Percentiles rank a stretch among this genome's conserved stretches.
phyloP scores from a whole-genome alignment of 2,888 invertebrate genomes.

The Cremastobaeus sp. region DNA sequence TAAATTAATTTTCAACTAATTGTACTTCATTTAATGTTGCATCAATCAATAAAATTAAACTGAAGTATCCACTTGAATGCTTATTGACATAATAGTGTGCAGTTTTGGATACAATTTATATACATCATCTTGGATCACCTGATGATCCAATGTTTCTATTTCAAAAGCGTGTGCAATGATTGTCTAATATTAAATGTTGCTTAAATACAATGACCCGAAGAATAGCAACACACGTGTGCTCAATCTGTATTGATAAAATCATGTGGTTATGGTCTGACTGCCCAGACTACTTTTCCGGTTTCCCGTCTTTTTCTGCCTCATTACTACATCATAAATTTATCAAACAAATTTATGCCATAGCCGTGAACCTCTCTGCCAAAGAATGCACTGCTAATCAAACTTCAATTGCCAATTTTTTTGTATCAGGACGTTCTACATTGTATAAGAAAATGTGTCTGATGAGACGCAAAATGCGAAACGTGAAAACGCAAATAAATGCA shows the following conservation, averaged over 20 bases:
- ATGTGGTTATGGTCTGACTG: constrained; percentile 54
- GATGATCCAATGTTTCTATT: background rate
- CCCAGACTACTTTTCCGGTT: constrained; percentile 50
- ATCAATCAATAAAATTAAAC: too few species aligned
- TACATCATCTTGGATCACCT: too few species aligned
- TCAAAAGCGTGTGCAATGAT: background rate
- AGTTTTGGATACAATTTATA: too few species aligned
- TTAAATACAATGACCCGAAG: constrained; percentile 25
- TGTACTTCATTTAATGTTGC: too few species aligned
- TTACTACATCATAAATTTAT: constrained; percentile 28
- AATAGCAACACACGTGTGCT: background rate
- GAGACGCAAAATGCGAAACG: too few species aligned
- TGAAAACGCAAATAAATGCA: too few species aligned
- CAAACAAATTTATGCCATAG: constrained; percentile 31
- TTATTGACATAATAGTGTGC: too few species aligned
- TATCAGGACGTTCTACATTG: background rate
- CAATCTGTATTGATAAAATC: constrained; percentile 29
- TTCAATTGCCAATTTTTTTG: constrained; percentile 8
- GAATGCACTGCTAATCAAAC: constrained; percentile 6
- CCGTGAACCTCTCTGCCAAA: constrained; percentile 37
- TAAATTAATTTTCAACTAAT: too few species aligned
- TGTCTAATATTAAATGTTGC: constrained; percentile 14
- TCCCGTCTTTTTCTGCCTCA: constrained; percentile 34
- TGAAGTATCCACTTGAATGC: too few species aligned
- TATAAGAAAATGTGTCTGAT: too few species aligned